phyloP scores from a whole-genome alignment of 2,888 invertebrate genomes.

The Pyrrhia umbra region DNA sequence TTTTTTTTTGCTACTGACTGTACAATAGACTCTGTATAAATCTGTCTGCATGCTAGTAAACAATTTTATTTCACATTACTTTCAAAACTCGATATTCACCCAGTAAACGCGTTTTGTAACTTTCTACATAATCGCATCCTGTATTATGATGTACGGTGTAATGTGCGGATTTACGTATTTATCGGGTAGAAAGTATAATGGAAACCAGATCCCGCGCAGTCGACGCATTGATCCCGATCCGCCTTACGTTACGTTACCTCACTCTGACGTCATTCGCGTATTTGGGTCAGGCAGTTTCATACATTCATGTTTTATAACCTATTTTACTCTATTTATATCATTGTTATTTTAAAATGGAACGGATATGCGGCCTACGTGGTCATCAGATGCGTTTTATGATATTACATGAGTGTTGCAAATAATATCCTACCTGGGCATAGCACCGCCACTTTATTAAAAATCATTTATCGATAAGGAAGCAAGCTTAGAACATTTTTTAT shows the following conservation, averaged over 20 bases:
- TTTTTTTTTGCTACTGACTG: background rate
- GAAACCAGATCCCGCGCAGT: conserved; percentile 75
- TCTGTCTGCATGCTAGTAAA: conserved; percentile 30
- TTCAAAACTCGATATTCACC: conserved; percentile 49
- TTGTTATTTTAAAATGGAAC: conserved; percentile 73
- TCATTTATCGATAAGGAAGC: too few species aligned
- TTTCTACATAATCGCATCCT: conserved; percentile 62
- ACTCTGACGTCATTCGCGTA: conserved; percentile 81
- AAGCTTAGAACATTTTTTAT: too few species aligned
- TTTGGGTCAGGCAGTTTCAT: conserved; percentile 85
- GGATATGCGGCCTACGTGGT: conserved; percentile 66
- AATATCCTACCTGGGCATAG: conserved; percentile 48
- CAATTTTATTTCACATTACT: conserved; percentile 51
- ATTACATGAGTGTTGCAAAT: conserved; percentile 43
- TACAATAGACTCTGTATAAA: conserved; percentile 30
- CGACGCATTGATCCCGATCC: conserved; percentile 73
- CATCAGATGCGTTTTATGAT: conserved; percentile 60
- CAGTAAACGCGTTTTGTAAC: conserved; percentile 54
- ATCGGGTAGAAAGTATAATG: conserved; percentile 65
- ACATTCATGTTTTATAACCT: conserved; percentile 82
- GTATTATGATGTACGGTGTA: conserved; percentile 49
- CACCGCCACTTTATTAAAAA: too few species aligned
- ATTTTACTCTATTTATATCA: conserved; percentile 80
- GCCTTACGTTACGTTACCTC: conserved; percentile 80
- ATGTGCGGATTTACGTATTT: conserved; percentile 55